These are phyloP conservation scores for Cheilosia impressa DNA, from an alignment of 2,888 invertebrate species.

Conservation along the genomic window DNA sequence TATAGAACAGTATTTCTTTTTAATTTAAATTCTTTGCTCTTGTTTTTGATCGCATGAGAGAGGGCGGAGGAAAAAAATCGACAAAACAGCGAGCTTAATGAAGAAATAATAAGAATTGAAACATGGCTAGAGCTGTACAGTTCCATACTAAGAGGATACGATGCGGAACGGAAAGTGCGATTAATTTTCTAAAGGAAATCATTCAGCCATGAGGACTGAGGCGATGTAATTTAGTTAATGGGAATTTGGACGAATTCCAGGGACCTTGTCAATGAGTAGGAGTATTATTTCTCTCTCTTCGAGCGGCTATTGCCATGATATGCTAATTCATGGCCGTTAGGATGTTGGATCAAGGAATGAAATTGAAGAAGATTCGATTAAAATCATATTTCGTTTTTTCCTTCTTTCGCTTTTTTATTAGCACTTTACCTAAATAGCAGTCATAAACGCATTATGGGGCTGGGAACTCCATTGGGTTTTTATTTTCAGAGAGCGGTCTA, in stretches of 20 bases:
- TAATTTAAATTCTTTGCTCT: constrained; percentile 53
- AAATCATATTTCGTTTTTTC: constrained; percentile 41
- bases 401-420: neutral
- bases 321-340: constrained; percentile 12
- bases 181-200: constrained; percentile 51
- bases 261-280: constrained; percentile 16
- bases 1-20: constrained; percentile 5
- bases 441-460: neutral
- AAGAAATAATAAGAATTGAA: constrained; percentile 72
- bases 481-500: too few relatives aligned
- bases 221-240: constrained; percentile 61
- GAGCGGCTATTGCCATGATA: constrained; percentile 9
- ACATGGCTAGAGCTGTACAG: constrained; percentile 32
- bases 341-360: constrained; percentile 22
- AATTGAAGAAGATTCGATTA: constrained; percentile 41
- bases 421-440: neutral
- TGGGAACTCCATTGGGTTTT: neutral
- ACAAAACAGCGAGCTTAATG: constrained; percentile 64
- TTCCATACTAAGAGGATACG: neutral
- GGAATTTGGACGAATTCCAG: constrained; percentile 52
- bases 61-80: constrained; percentile 31
- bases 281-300: neutral
- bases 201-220: constrained; percentile 40
- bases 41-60: constrained; percentile 18
- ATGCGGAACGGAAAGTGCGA: constrained; percentile 44